Evolutionary conservation across 53 echinoderm and acorn worm genomes (phyloP).

Genomic region (Holothuria scabra): DNA sequence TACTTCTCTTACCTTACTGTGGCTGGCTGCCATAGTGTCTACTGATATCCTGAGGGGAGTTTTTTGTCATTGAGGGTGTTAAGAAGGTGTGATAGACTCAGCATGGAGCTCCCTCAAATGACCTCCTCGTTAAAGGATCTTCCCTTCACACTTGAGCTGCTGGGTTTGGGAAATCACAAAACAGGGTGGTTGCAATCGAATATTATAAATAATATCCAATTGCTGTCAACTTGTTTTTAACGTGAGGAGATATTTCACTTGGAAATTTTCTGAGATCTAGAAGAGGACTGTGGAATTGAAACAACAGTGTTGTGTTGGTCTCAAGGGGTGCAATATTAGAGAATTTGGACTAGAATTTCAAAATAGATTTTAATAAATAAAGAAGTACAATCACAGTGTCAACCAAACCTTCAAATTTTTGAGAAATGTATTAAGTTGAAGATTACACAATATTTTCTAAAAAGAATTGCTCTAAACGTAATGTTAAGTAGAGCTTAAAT

Average conservation of each 20-base stretch:
- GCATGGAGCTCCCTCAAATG: conserved; percentile 39
- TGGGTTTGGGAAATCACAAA: neutral
- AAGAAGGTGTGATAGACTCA: conserved; percentile 34
- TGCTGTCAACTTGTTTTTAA: conserved; percentile 46
- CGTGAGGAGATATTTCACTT: conserved; percentile 27
- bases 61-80: conserved; percentile 36
- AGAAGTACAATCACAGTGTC: too few relatives aligned
- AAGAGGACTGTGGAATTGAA: too few relatives aligned
- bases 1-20: conserved; percentile 23
- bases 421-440: too few relatives aligned
- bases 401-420: too few relatives aligned
- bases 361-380: too few relatives aligned
- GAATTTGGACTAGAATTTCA: too few relatives aligned
- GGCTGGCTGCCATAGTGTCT: conserved; percentile 30
- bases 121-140: conserved; percentile 30
- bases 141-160: conserved; percentile 8
- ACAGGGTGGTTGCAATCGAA: conserved; percentile 40
- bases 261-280: too few relatives aligned
- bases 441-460: too few relatives aligned
- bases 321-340: too few relatives aligned
- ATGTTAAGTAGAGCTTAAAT: too few relatives aligned
- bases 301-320: too few relatives aligned
- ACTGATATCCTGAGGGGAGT: conserved; percentile 32
- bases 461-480: too few relatives aligned
- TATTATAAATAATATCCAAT: conserved; percentile 49